Evolutionary conservation across 37 sponge, comb jelly and placozoan genomes (phyloP).

Genomic region (Hexactinellida sp.): DNA sequence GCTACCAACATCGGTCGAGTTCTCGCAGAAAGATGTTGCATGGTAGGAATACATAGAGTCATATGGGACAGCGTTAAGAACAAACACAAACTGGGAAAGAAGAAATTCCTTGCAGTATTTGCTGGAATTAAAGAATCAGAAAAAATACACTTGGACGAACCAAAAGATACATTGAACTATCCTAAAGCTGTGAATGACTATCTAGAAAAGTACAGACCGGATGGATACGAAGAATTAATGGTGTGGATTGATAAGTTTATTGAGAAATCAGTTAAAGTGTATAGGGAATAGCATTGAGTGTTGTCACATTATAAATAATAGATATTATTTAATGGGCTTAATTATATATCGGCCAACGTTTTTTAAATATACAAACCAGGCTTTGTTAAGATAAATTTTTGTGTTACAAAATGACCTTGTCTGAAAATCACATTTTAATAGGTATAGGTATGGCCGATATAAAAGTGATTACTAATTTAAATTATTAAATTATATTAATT

Average conservation of each 20-base stretch:
- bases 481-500: background rate
- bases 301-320: too few species aligned
- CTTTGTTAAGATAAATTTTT: too few species aligned
- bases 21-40: conserved; percentile 42
- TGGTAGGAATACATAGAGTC: conserved; percentile 47
- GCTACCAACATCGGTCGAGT: conserved; percentile 68
- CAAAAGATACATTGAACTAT: background rate
- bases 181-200: background rate
- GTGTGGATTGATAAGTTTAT: background rate
- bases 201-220: background rate
- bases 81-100: conserved; percentile 35
- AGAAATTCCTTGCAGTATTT: background rate
- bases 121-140: background rate
- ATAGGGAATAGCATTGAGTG: background rate
- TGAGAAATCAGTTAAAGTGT: background rate
- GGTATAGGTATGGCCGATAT: too few species aligned
- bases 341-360: too few species aligned
- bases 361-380: too few species aligned
- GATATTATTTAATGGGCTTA: too few species aligned
- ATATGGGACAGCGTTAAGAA: conserved; percentile 55
- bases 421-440: too few species aligned
- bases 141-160: background rate
- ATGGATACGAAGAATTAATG: background rate
- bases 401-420: too few species aligned
- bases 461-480: background rate